A percentile compares a stretch with the other conserved stretches of the same genome.
Evolutionary conservation across 2,888 invertebrate genomes (phyloP).

Genomic region (Amphipyra tragopoginis): DNA sequence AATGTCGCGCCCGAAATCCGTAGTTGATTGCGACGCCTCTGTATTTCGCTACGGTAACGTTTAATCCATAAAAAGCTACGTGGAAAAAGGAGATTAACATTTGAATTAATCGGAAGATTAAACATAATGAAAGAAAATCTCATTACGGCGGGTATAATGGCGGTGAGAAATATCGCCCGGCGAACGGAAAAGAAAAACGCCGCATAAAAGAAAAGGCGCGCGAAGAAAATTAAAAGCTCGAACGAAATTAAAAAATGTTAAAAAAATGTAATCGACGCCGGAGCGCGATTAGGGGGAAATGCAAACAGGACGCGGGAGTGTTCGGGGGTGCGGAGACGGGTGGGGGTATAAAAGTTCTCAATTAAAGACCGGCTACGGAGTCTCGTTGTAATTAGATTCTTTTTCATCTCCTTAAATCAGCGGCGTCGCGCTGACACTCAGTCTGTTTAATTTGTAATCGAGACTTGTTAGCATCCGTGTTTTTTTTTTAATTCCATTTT

Average conservation of each 20-base stretch:
- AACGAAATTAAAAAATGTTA: slow-evolving; percentile 89
- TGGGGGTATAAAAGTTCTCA: slow-evolving; percentile 81
- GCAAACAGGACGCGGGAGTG: slow-evolving; percentile 76
- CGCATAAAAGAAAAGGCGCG: slow-evolving; percentile 84
- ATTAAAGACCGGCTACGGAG: slow-evolving; percentile 86
- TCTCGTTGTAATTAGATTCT: slow-evolving; percentile 88
- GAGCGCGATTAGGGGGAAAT: slow-evolving; percentile 81
- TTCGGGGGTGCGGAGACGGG: slow-evolving; percentile 52
- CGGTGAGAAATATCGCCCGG: slow-evolving; percentile 86
- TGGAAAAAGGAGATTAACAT: slow-evolving; percentile 88
- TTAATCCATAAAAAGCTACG: slow-evolving; percentile 82
- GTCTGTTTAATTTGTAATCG: slow-evolving; percentile 89
- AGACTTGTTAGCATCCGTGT: slow-evolving; percentile 86
- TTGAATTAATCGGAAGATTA: slow-evolving; percentile 90
- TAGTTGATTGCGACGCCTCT: slow-evolving; percentile 73
- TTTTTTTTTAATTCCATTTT: slow-evolving; percentile 84
- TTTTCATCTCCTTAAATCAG: slow-evolving; percentile 88
- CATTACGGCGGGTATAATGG: slow-evolving; percentile 88
- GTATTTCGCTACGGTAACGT: slow-evolving; percentile 79
- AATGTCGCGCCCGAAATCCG: slow-evolving; percentile 80
- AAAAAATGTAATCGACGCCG: slow-evolving; percentile 89
- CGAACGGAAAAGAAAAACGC: slow-evolving; percentile 79
- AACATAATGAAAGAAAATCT: slow-evolving; percentile 90
- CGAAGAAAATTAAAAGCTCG: slow-evolving; percentile 89
- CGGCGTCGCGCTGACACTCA: slow-evolving; percentile 80